phyloP scores from a whole-genome alignment of 2,113 vertebrate species.

The Perca schrenkii region DNA sequence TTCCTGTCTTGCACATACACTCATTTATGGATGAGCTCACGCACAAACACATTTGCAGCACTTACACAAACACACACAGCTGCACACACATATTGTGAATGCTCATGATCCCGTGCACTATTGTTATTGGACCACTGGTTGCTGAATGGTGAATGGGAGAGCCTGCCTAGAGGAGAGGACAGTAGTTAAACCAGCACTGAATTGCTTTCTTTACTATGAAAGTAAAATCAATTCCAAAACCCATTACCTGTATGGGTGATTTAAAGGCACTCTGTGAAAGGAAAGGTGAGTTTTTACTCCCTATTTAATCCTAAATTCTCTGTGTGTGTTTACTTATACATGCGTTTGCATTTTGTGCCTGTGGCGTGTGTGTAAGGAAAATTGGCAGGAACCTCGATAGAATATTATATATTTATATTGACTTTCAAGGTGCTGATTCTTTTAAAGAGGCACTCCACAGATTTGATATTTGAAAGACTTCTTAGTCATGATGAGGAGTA shows the following conservation, averaged over 20 bases:
- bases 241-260: constrained; percentile 65
- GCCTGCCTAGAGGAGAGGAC: constrained; percentile 57
- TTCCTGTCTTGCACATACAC: constrained; percentile 61
- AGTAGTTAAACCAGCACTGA: constrained; percentile 63
- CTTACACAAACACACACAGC: constrained; percentile 29
- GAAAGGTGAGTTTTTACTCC: constrained; percentile 41
- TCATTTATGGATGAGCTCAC: constrained; percentile 67
- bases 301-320: constrained; percentile 34
- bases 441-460: not conserved
- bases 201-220: constrained; percentile 63
- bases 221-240: constrained; percentile 70
- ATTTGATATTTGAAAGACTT: constrained; percentile 18
- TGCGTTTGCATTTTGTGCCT: not conserved
- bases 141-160: constrained; percentile 58
- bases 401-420: constrained; percentile 4
- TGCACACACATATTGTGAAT: constrained; percentile 46
- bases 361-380: not conserved
- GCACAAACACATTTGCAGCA: constrained; percentile 67
- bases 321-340: constrained; percentile 12
- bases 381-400: not conserved
- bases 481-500: not conserved
- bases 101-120: constrained; percentile 50
- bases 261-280: constrained; percentile 46
- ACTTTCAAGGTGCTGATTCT: not conserved
- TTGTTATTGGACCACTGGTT: constrained; percentile 64